Evolutionary conservation across 2,797 vertebrate species (phyloP).

Genomic region (Phataginus tetradactyla): DNA sequence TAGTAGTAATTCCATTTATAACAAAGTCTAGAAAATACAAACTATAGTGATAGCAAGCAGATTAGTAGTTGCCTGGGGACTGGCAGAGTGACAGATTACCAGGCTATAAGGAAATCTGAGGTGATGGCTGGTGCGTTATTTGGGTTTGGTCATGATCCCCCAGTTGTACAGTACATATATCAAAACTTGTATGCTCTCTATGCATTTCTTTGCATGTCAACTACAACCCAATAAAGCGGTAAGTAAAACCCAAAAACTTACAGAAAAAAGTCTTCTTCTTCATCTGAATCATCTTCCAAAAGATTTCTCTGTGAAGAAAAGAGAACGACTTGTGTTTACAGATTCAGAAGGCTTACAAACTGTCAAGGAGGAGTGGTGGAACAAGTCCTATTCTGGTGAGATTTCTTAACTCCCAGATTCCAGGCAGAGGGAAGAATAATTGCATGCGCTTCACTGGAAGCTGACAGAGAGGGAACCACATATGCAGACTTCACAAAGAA

Average conservation of each 20-base stretch:
- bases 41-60: neutral
- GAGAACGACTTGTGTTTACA: constrained; percentile 15
- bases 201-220: constrained; percentile 12
- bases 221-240: neutral
- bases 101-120: neutral
- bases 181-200: neutral
- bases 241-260: constrained; percentile 86
- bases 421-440: neutral
- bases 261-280: constrained; percentile 99
- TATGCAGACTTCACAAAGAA: neutral
- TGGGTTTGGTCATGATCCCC: constrained; percentile 14
- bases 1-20: neutral
- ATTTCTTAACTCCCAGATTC: neutral
- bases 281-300: constrained; percentile 98
- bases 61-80: neutral
- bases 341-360: neutral
- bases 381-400: neutral
- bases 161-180: neutral
- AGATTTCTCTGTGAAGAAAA: constrained; percentile 93
- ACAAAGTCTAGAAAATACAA: constrained; percentile 11
- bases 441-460: neutral
- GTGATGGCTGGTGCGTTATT: neutral
- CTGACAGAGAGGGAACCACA: neutral
- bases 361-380: neutral
- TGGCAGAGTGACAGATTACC: neutral